Evolutionary conservation across 2,797 vertebrate genomes (phyloP).

Genomic region (Pipistrellus kuhlii): DNA sequence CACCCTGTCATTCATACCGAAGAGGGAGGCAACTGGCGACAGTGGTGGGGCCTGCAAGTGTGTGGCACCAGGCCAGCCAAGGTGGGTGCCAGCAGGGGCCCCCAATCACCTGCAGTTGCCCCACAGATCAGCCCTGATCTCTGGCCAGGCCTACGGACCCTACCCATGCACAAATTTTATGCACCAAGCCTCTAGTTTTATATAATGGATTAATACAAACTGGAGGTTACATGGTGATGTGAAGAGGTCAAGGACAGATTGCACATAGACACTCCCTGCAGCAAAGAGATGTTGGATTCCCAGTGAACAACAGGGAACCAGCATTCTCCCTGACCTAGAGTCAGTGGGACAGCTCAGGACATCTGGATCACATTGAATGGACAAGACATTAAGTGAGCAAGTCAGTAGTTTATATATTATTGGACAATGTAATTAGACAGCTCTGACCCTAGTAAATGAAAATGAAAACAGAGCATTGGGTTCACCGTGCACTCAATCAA

Average conservation of each 20-base stretch:
- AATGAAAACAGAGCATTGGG: neutral
- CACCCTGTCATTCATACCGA: too few species aligned
- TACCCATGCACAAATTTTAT: too few species aligned
- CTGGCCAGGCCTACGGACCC: too few species aligned
- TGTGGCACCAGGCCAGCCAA: too few species aligned
- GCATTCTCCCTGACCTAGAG: neutral
- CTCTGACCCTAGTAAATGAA: neutral
- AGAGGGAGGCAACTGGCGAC: too few species aligned
- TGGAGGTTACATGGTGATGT: neutral
- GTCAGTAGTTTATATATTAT: neutral
- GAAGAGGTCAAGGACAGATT: neutral
- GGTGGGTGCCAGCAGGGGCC: too few species aligned
- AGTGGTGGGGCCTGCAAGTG: too few species aligned
- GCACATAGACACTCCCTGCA: neutral
- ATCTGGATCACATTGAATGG: neutral
- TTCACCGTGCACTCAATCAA: neutral
- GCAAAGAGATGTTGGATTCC: neutral
- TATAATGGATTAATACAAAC: neutral
- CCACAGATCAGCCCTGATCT: too few species aligned
- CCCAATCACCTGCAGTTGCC: too few species aligned
- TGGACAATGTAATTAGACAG: neutral
- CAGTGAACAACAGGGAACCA: neutral
- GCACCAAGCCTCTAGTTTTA: neutral
- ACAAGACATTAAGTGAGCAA: neutral
- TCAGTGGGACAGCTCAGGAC: neutral